phyloP scores from a whole-genome alignment of 2,888 invertebrate species.

The Iselma pallidipennis region DNA sequence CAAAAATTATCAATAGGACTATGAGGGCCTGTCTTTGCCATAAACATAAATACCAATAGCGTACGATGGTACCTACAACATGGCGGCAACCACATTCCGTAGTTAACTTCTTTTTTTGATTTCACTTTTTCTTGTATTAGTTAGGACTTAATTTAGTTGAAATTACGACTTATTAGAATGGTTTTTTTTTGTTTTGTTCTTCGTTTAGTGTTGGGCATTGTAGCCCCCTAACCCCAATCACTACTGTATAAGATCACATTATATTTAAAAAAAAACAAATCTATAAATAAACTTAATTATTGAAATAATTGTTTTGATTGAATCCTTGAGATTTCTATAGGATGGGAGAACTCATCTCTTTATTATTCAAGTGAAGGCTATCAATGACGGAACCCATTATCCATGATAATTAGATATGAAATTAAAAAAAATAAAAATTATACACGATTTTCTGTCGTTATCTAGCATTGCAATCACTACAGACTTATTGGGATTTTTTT shows the following conservation, averaged over 20 bases:
- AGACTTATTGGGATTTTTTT: no score
- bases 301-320: conserved; percentile 7
- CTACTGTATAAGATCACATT: conserved; percentile 22
- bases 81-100: neutral
- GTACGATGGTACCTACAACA: neutral
- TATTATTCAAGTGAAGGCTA: neutral
- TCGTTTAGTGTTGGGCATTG: conserved; percentile 6
- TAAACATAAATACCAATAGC: neutral
- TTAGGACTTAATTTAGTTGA: conserved; percentile 13
- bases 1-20: no score
- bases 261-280: conserved; percentile 10
- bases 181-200: conserved; percentile 10
- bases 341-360: neutral
- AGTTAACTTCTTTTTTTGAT: neutral
- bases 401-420: neutral
- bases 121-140: neutral
- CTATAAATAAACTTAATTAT: conserved; percentile 20
- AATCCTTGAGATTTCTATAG: neutral
- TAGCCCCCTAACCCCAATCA: conserved; percentile 4
- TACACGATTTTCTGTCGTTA: no score
- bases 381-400: neutral
- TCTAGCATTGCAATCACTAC: no score
- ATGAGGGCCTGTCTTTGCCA: neutral
- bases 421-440: no score
- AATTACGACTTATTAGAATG: conserved; percentile 28